A percentile compares a stretch with the other conserved stretches of the same genome.
Evolutionary conservation across 2,113 vertebrate species (phyloP).

Genomic region (Paramormyrops kingsleyae): DNA sequence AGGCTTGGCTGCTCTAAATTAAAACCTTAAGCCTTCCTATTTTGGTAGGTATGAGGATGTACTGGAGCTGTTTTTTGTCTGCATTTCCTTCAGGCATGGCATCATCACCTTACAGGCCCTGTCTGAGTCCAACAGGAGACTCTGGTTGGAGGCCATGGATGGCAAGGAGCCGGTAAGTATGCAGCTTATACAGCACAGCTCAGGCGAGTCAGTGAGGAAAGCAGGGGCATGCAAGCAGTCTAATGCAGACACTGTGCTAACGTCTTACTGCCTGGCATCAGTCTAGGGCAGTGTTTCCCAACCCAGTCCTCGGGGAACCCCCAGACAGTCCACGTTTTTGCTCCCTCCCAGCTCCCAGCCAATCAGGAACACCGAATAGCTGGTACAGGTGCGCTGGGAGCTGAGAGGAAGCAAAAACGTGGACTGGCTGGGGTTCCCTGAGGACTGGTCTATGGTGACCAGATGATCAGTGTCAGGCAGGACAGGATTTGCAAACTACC

Average conservation of each 20-base stretch:
- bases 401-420: no score
- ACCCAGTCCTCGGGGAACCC: no score
- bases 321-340: no score
- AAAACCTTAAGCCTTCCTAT: background rate
- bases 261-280: background rate
- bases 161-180: conserved; percentile 87
- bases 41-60: background rate
- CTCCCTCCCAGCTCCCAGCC: no score
- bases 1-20: background rate
- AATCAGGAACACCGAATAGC: no score
- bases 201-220: background rate
- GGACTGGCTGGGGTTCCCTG: no score
- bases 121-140: conserved; percentile 86
- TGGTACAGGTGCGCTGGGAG: no score
- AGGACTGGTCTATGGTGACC: no score
- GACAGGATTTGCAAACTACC: no score
- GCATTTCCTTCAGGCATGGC: conserved; percentile 65
- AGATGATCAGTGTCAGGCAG: no score
- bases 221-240: background rate
- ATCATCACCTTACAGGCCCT: conserved; percentile 91
- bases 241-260: background rate
- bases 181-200: background rate
- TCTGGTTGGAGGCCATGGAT: conserved; percentile 97
- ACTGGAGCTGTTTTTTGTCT: background rate
- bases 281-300: background rate